Evolutionary conservation across 2,888 invertebrate species (phyloP).

Genomic region (Frankliniella intonsa): DNA sequence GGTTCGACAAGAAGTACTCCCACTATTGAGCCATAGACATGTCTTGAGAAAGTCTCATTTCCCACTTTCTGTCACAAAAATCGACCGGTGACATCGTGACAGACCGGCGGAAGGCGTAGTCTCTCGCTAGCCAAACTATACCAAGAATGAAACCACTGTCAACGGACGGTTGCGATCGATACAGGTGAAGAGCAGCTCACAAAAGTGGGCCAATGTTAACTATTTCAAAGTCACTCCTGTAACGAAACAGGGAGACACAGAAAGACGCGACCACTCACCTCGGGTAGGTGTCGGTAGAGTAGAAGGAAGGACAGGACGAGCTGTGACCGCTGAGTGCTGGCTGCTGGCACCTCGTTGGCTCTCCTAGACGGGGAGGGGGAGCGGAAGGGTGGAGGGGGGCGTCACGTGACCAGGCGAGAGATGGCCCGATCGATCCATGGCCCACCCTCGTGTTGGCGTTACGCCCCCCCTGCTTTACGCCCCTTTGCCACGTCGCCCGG

Average conservation of each 20-base stretch:
- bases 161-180: not conserved
- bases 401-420: constrained; percentile 11
- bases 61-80: not conserved
- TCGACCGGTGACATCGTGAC: not conserved
- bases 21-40: not conserved
- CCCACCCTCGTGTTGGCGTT: not conserved
- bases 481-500: no score
- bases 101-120: not conserved
- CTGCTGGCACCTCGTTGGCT: not conserved
- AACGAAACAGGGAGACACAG: not conserved
- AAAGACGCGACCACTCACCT: constrained; percentile 11
- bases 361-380: not conserved
- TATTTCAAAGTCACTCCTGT: not conserved
- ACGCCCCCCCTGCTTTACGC: no score
- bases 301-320: not conserved
- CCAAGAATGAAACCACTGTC: not conserved
- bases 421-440: constrained; percentile 4
- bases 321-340: constrained; percentile 18
- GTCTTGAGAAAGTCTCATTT: not conserved
- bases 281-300: constrained; percentile 9
- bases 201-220: constrained; percentile 7
- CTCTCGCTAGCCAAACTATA: not conserved
- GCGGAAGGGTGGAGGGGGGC: not conserved
- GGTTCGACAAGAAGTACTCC: no score
- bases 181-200: not conserved